Conservation (phyloP, 2,113 vertebrate species). For the Pachyramphus minor region DNA sequence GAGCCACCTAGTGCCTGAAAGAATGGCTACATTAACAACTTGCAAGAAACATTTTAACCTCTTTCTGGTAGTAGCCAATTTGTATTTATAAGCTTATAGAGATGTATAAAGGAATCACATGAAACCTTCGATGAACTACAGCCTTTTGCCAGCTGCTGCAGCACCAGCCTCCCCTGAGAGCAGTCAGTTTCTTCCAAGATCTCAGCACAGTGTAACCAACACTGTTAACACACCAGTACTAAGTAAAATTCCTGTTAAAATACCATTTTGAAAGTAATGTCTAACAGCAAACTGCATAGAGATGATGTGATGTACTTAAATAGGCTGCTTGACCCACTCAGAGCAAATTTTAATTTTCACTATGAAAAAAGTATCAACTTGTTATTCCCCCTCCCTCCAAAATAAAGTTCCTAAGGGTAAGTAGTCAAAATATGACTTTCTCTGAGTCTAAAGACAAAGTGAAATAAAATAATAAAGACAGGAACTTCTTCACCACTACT, state of each 20-base stretch:
- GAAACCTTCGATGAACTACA: neutral
- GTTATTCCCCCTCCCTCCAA: neutral
- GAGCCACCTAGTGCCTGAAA: conserved; percentile 54
- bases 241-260: neutral
- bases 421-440: neutral
- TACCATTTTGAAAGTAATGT: neutral
- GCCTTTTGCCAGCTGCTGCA: neutral
- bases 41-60: neutral
- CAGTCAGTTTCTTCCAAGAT: neutral
- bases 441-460: neutral
- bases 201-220: rapidly evolving
- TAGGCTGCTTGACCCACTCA: neutral
- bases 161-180: neutral
- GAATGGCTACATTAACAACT: neutral
- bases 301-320: neutral
- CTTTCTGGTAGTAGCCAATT: neutral
- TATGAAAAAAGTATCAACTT: neutral
- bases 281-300: neutral
- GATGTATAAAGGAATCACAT: neutral
- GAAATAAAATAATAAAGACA: neutral
- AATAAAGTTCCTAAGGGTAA: neutral
- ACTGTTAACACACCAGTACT: neutral
- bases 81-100: neutral
- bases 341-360: neutral
- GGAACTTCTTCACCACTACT: neutral